Evolutionary conservation across 2,797 vertebrate species (phyloP), one percentile per base, ranked within the genome.

Genomic region (Enteromius afrohamiltoni): DNA sequence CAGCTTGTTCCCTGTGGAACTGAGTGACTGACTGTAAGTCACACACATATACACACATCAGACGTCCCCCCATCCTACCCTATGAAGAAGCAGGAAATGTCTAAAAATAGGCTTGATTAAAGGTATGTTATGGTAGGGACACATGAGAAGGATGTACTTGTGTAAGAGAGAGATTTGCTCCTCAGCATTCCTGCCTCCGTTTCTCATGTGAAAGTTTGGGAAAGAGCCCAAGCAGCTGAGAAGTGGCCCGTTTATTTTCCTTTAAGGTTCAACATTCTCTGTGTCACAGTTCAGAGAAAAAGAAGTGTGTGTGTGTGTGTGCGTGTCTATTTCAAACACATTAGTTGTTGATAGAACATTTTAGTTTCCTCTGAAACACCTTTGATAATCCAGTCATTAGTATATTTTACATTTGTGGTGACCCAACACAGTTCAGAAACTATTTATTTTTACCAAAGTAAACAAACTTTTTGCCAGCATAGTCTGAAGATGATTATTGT

Each of bases 121-220:
- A 96, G 96, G 95, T 96, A 96, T 96, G 95, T 95, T 96, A 96
- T 96, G 94, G 95, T 95, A 94, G 94, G 93, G 95, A 96, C 96
- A 96, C 95, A 95, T 95, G 95, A 96, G 96, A 96, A 95, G 95
- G 95, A 96, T 95, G 95, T 96, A 95, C 95, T 95, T 95, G 83
- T 94, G 95, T 92, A 95, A 94, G 94, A 92, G 92, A 93, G 93
- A 94, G 94, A 93, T 95, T 91, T 91, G 79, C 79, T 87, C 80
- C 86, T 91, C 82, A 85, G 86, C 87, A 89, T 91, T 89, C 88
- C 92, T 92, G 95, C 95, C 95, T 93, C 94, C 94, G 95, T 96
- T 96, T 97, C 95, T 96, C 96, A 96, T 96, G 96, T 96, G 95
- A 95, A 96, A 95, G 92, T 92, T 92, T 91, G 93, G 93, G 88